These are phyloP conservation scores for Cheirogaleus medius DNA, from an alignment of 2,113 vertebrate species.

Conservation along the genomic window DNA sequence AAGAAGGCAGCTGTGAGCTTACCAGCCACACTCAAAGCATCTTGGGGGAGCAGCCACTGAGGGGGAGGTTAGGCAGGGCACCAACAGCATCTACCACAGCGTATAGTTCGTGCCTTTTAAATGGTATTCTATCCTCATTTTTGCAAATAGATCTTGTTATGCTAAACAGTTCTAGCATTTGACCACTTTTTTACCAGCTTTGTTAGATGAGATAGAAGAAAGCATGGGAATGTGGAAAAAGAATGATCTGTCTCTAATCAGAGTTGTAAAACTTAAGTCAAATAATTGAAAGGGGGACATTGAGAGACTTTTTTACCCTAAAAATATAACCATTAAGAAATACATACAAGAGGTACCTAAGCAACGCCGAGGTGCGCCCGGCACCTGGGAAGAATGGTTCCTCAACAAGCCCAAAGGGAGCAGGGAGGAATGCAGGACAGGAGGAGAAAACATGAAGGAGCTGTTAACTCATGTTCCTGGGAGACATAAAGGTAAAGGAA, in stretches of 20 bases:
- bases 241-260: slow-evolving; percentile 6
- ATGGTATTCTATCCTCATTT: slow-evolving; percentile 22
- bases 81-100: not conserved
- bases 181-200: not conserved
- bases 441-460: not conserved
- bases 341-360: not conserved
- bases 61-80: not conserved
- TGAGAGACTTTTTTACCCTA: not conserved
- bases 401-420: not conserved
- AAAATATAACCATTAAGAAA: slow-evolving; percentile 17
- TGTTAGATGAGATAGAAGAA: slow-evolving; percentile 40
- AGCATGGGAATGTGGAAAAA: not conserved
- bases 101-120: not conserved
- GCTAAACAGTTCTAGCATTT: not conserved
- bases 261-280: slow-evolving; percentile 6
- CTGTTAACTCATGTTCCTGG: not conserved
- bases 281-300: not conserved
- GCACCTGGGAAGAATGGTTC: not conserved
- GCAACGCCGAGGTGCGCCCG: not conserved
- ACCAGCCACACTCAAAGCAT: not conserved
- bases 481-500: not conserved
- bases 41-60: not conserved
- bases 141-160: not conserved
- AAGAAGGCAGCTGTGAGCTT: not conserved
- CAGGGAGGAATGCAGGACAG: not conserved